Conservation (phyloP, 1,140 invertebrate species). For the Euwallacea fornicatus region DNA sequence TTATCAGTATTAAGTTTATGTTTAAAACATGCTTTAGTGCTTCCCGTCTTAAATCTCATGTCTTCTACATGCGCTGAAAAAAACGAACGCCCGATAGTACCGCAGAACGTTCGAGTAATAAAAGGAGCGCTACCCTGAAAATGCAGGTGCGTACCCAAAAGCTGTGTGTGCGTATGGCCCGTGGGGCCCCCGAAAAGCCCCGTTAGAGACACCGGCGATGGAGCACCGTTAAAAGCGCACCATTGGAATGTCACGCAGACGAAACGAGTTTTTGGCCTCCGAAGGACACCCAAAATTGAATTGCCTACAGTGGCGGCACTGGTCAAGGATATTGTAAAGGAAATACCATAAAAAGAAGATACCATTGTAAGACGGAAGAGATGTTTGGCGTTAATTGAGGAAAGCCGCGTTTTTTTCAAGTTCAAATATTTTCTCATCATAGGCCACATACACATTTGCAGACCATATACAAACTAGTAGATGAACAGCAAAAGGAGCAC, state of each 20-base stretch:
- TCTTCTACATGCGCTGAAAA: too few species aligned
- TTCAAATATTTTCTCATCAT: too few species aligned
- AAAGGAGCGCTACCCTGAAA: not conserved
- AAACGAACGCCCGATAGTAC: too few species aligned
- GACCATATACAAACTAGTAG: too few species aligned
- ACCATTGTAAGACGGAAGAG: too few species aligned
- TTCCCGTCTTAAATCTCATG: not conserved
- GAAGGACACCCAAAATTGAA: constrained; percentile 37
- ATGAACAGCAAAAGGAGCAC: too few species aligned
- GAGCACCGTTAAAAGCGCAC: constrained; percentile 31
- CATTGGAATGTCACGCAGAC: constrained; percentile 33
- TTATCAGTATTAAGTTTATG: constrained; percentile 3
- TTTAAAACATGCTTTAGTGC: constrained; percentile 2
- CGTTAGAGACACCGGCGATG: constrained; percentile 17
- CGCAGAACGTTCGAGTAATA: too few species aligned
- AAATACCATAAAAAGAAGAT: too few species aligned
- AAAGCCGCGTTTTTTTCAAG: too few species aligned
- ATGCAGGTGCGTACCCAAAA: constrained; percentile 19
- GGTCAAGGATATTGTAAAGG: constrained; percentile 1
- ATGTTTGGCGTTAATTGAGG: too few species aligned
- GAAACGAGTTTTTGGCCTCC: constrained; percentile 31
- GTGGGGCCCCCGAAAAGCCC: constrained; percentile 23
- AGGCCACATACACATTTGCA: too few species aligned
- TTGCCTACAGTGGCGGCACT: constrained; percentile 16
- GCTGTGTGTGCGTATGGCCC: constrained; percentile 22